phyloP scores from a whole-genome alignment of 37 sponge, comb jelly and placozoan genomes.

The Theonella swinhoei region DNA sequence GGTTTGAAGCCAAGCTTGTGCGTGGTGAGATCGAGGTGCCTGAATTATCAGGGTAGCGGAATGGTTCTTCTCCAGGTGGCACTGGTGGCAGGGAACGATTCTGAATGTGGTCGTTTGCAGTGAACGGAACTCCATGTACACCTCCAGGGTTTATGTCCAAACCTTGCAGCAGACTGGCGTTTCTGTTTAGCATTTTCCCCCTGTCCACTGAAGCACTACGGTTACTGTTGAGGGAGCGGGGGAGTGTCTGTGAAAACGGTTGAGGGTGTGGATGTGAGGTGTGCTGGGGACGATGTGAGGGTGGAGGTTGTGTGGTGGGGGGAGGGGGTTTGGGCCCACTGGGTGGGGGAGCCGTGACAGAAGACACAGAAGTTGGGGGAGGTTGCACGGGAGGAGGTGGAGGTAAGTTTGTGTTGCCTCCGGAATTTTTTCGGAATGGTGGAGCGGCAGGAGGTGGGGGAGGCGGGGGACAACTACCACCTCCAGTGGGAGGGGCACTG shows the following conservation, averaged over 20 bases:
- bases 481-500: conserved; percentile 5
- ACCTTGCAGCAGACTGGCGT: neutral
- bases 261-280: neutral
- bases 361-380: neutral
- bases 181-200: neutral
- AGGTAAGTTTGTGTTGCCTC: neutral
- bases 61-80: neutral
- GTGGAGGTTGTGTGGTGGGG: neutral
- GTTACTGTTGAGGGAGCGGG: neutral
- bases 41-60: neutral
- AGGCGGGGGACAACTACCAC: no score
- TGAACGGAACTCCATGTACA: neutral
- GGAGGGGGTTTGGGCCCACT: conserved; percentile 7
- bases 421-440: neutral
- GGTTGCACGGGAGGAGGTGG: conserved; percentile 24
- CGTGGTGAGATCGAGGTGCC: neutral
- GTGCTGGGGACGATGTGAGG: conserved; percentile 10
- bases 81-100: conserved; percentile 7
- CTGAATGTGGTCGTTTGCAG: neutral
- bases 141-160: neutral
- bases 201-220: neutral
- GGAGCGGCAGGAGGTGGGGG: conserved; percentile 5
- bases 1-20: conserved; percentile 28
- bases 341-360: conserved; percentile 7
- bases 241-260: neutral